A percentile compares a stretch with the other conserved stretches of the same genome.
phyloP scores from a whole-genome alignment of 2,888 invertebrate species.

The Euspilapteryx auroguttella region DNA sequence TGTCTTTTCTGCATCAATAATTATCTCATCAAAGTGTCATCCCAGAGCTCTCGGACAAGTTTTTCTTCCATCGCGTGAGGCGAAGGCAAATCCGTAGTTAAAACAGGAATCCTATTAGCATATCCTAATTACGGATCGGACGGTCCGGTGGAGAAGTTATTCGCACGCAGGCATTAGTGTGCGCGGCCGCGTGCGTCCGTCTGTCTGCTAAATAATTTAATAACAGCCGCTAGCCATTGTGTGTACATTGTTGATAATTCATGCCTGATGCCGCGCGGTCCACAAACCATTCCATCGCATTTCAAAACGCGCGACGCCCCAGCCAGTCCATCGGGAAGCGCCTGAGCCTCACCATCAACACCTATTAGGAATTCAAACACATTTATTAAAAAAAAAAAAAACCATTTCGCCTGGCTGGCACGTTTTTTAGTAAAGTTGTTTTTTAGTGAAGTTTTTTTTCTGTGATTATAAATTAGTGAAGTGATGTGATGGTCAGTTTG shows the following conservation, averaged over 20 bases:
- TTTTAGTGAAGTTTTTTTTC: neutral
- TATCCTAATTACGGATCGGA: neutral
- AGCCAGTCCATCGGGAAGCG: too few species aligned
- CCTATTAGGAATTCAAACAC: conserved; percentile 1
- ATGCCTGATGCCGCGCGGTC: conserved; percentile 1
- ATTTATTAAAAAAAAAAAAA: neutral
- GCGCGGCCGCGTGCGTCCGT: conserved; percentile 12
- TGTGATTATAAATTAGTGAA: neutral
- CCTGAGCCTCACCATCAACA: too few species aligned
- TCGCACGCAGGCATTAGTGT: conserved; percentile 9
- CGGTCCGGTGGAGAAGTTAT: neutral
- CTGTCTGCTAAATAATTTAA: conserved; percentile 36
- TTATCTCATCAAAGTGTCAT: too few species aligned
- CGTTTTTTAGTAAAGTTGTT: too few species aligned
- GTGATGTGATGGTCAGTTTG: too few species aligned
- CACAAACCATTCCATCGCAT: too few species aligned
- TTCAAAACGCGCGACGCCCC: too few species aligned
- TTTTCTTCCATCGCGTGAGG: too few species aligned
- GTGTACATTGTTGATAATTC: neutral
- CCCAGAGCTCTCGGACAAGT: too few species aligned
- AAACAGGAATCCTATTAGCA: neutral
- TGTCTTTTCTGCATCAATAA: too few species aligned
- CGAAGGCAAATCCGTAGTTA: too few species aligned
- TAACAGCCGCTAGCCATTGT: conserved; percentile 13
- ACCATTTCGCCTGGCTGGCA: neutral